A percentile compares a stretch with the other conserved stretches of the same genome.
These are phyloP conservation scores for Babylonia areolata DNA, from an alignment of 1,140 invertebrate species.

Conservation along the genomic window DNA sequence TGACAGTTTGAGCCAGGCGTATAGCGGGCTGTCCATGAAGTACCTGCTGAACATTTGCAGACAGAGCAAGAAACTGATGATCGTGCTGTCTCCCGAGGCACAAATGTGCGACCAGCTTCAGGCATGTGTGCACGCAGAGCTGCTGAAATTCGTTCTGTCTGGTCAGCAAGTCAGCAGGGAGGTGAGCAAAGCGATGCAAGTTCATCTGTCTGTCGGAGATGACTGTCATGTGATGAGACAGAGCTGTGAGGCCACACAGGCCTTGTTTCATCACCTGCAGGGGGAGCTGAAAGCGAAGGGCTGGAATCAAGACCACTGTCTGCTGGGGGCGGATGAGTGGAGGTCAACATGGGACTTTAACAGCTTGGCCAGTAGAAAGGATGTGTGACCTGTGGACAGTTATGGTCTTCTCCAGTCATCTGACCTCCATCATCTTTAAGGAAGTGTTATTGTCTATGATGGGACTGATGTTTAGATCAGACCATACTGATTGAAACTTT, in stretches of 20 bases:
- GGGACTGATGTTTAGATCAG: too few species aligned
- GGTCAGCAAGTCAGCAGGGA: neutral
- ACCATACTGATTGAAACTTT: too few species aligned
- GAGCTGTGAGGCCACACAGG: neutral
- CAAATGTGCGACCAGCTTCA: slow-evolving; percentile 11
- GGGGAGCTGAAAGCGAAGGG: neutral
- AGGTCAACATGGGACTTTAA: slow-evolving; percentile 3
- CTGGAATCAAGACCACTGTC: neutral
- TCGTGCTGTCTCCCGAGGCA: slow-evolving; percentile 8
- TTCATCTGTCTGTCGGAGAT: neutral
- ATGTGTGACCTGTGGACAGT: neutral
- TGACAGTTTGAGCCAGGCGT: neutral
- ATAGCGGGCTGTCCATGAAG: neutral
- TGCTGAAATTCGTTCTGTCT: neutral
- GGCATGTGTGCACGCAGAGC: slow-evolving; percentile 27
- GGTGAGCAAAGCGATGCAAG: neutral
- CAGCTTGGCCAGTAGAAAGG: neutral
- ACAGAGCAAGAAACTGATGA: neutral
- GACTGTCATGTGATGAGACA: neutral
- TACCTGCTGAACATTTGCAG: neutral
- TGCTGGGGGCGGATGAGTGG: slow-evolving; percentile 28
- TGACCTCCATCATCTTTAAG: too few species aligned
- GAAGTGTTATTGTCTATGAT: too few species aligned
- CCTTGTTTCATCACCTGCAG: neutral
- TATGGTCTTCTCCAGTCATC: too few species aligned